A percentile compares a stretch with the other conserved stretches of the same genome.
Conservation (phyloP, 2,113 vertebrate species). For the Callorhinus ursinus region DNA sequence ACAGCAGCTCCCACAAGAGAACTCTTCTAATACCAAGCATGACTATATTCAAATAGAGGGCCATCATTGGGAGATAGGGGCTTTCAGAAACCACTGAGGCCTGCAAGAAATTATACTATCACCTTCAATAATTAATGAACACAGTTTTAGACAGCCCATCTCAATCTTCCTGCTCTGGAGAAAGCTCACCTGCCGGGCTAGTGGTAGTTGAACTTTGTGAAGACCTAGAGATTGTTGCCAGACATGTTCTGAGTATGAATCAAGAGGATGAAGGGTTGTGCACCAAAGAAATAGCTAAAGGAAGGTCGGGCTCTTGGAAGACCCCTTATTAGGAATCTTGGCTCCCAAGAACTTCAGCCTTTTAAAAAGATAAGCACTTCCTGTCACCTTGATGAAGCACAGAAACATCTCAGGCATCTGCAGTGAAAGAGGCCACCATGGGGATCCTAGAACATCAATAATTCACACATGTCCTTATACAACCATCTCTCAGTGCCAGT, state of each 20-base stretch:
- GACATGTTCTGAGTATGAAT: neutral
- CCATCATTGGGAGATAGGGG: neutral
- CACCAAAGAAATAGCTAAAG: neutral
- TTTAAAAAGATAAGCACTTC: neutral
- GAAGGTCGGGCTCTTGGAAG: neutral
- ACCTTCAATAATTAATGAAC: neutral
- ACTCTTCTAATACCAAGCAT: neutral
- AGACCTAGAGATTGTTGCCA: neutral
- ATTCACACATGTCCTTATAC: slow-evolving; percentile 26
- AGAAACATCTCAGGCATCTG: slow-evolving; percentile 42
- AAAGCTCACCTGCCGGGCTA: neutral
- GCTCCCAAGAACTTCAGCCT: neutral
- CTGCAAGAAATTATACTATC: neutral
- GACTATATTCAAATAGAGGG: neutral
- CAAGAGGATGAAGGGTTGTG: neutral
- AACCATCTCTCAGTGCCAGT: slow-evolving; percentile 61
- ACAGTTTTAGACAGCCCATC: neutral
- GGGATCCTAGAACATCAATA: slow-evolving; percentile 42
- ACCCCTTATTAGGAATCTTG: neutral
- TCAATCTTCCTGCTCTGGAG: neutral
- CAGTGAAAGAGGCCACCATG: slow-evolving; percentile 9
- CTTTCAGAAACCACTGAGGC: neutral
- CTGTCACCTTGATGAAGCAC: slow-evolving; percentile 60
- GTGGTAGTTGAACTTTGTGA: neutral
- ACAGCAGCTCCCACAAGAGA: neutral